Conservation (phyloP, 2,888 invertebrate genomes). For the Caenorhabditis angaria region DNA sequence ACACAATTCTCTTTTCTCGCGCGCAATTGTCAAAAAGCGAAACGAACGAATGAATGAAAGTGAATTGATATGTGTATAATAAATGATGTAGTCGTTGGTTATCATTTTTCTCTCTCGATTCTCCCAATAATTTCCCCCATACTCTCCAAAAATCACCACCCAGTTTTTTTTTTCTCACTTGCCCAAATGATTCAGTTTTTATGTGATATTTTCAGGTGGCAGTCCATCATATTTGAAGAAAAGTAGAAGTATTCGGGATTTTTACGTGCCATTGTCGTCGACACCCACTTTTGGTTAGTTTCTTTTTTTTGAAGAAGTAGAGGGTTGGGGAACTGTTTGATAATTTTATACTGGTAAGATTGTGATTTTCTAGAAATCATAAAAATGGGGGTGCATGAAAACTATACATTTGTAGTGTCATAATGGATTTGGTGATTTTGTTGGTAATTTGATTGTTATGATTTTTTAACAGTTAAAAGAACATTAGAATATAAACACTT, state of each 20-base stretch:
- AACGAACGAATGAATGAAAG: constrained; percentile 1
- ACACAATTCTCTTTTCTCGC: neutral
- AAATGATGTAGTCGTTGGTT: constrained; percentile 1
- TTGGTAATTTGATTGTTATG: too few species aligned
- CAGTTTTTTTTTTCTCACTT: too few species aligned
- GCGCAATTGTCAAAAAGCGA: neutral
- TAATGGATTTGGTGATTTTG: too few species aligned
- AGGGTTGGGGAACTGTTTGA: too few species aligned
- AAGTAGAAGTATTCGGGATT: constrained; percentile 31
- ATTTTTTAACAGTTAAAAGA: too few species aligned
- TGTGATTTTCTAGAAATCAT: too few species aligned
- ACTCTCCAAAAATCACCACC: constrained; percentile 28
- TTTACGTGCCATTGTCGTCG: constrained; percentile 30
- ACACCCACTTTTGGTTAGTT: constrained; percentile 44
- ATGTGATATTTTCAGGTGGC: constrained; percentile 22
- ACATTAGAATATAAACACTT: too few species aligned
- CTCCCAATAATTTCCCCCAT: neutral
- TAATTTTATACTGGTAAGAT: too few species aligned
- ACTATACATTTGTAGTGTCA: neutral
- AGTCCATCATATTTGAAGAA: constrained; percentile 41
- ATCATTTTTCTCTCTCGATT: neutral
- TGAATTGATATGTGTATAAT: constrained; percentile 4
- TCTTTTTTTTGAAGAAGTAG: neutral
- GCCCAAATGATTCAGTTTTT: neutral
- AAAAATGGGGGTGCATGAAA: too few species aligned